phyloP scores from a whole-genome alignment of 2,113 vertebrate species.

The Oncorhynchus mykiss region DNA sequence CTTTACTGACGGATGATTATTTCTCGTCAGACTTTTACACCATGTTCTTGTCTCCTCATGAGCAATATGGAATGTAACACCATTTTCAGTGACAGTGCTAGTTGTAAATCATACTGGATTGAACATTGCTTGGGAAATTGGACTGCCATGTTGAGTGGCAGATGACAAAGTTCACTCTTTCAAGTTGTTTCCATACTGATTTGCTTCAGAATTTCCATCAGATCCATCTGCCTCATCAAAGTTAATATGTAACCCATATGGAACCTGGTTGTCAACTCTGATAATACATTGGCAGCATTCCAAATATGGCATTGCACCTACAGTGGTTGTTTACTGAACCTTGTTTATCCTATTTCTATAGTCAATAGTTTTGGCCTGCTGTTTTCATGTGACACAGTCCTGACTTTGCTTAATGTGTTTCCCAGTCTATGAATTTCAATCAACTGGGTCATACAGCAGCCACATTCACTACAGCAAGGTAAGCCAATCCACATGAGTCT shows the following conservation, averaged over 20 bases:
- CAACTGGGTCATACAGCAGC: slow-evolving; percentile 54
- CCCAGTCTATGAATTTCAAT: slow-evolving; percentile 52
- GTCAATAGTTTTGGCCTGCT: slow-evolving; percentile 44
- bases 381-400: slow-evolving; percentile 57
- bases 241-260: not conserved
- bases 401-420: slow-evolving; percentile 53
- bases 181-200: slow-evolving; percentile 50
- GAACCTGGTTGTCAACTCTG: not conserved
- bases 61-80: slow-evolving; percentile 47
- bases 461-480: slow-evolving; percentile 27
- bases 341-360: not conserved
- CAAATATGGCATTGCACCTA: not conserved
- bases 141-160: slow-evolving; percentile 42
- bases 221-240: slow-evolving; percentile 55
- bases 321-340: not conserved
- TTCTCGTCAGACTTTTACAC: slow-evolving; percentile 37
- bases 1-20: slow-evolving; percentile 39
- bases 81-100: slow-evolving; percentile 38
- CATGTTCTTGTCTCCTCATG: slow-evolving; percentile 44
- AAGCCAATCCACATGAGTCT: slow-evolving; percentile 41
- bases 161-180: slow-evolving; percentile 34
- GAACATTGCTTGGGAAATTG: slow-evolving; percentile 34
- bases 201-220: slow-evolving; percentile 58
- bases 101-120: slow-evolving; percentile 40
- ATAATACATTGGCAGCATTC: not conserved